A percentile compares a stretch with the other conserved stretches of the same genome.
These are phyloP conservation scores for Tiphia femorata DNA, from an alignment of 2,888 invertebrate genomes.

Conservation along the genomic window DNA sequence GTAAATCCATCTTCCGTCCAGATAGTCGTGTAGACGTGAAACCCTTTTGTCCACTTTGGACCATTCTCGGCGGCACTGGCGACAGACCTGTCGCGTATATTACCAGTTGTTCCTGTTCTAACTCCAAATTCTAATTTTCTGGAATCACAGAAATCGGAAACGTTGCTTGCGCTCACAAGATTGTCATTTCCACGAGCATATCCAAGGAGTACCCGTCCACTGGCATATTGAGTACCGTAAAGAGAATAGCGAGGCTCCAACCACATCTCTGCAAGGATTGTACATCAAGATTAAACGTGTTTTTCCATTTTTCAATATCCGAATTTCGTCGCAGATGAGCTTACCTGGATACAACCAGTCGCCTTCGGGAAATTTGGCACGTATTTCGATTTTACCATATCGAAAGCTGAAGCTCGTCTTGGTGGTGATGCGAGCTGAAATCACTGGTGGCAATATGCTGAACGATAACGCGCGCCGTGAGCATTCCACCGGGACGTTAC, in stretches of 20 bases:
- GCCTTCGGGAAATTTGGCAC: constrained; percentile 71
- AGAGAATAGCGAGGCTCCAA: constrained; percentile 58
- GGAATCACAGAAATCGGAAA: constrained; percentile 40
- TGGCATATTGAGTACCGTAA: constrained; percentile 57
- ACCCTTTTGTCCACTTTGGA: constrained; percentile 63
- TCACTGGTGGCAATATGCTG: constrained; percentile 69
- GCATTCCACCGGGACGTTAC: constrained; percentile 57
- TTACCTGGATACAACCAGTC: constrained; percentile 74
- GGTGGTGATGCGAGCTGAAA: constrained; percentile 70
- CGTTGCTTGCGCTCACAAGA: constrained; percentile 32
- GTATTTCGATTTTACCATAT: constrained; percentile 71
- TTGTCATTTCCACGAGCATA: constrained; percentile 69
- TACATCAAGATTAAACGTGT: background rate
- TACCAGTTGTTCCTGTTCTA: constrained; percentile 38
- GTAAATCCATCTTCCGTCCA: constrained; percentile 69
- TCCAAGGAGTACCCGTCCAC: constrained; percentile 71
- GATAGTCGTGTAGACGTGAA: constrained; percentile 70
- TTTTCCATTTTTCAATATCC: background rate
- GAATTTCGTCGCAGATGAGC: too few relatives aligned
- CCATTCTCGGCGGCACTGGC: constrained; percentile 26
- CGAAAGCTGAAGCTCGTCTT: constrained; percentile 65
- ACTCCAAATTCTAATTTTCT: constrained; percentile 58
- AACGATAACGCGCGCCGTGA: constrained; percentile 54
- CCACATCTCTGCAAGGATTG: constrained; percentile 63
- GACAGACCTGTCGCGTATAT: constrained; percentile 45